phyloP scores from a whole-genome alignment of 1,140 invertebrate genomes.

The Berghia stephanieae region DNA sequence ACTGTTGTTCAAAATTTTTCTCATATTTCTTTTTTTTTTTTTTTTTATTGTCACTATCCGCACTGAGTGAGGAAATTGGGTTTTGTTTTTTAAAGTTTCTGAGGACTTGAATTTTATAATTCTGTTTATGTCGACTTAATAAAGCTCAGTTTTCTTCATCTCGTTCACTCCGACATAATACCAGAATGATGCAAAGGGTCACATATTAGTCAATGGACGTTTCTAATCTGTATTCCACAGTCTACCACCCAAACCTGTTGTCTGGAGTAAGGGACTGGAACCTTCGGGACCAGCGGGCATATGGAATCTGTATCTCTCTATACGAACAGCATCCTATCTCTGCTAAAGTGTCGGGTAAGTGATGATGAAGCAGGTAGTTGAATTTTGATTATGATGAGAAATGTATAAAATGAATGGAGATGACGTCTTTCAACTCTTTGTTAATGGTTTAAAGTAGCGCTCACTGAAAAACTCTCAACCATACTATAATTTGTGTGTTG shows the following conservation, averaged over 20 bases:
- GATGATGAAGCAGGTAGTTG: too few species aligned
- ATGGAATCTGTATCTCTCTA: conserved; percentile 64
- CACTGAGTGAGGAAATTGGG: not conserved
- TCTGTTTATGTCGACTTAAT: not conserved
- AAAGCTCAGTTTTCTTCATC: too few species aligned
- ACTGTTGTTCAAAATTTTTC: too few species aligned
- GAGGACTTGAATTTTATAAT: not conserved
- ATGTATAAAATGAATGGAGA: too few species aligned
- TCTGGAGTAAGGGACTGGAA: conserved; percentile 60
- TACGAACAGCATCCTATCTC: conserved; percentile 66
- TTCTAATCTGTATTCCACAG: conserved; percentile 34
- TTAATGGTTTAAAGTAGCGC: too few species aligned
- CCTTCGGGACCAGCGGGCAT: conserved; percentile 61
- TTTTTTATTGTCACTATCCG: not conserved
- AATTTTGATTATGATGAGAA: too few species aligned
- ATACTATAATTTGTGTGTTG: too few species aligned
- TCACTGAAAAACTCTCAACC: too few species aligned
- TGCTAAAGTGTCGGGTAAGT: conserved; percentile 65
- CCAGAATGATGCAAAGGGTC: too few species aligned
- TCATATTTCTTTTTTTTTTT: not conserved
- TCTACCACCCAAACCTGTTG: conserved; percentile 44
- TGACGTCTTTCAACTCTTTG: too few species aligned
- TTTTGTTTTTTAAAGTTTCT: not conserved
- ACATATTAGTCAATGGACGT: too few species aligned
- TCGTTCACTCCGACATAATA: too few species aligned